Percentiles rank a stretch among this genome's conserved stretches.
Evolutionary conservation across 2,797 vertebrate species (phyloP).

Genomic region (Thalassophryne amazonica): DNA sequence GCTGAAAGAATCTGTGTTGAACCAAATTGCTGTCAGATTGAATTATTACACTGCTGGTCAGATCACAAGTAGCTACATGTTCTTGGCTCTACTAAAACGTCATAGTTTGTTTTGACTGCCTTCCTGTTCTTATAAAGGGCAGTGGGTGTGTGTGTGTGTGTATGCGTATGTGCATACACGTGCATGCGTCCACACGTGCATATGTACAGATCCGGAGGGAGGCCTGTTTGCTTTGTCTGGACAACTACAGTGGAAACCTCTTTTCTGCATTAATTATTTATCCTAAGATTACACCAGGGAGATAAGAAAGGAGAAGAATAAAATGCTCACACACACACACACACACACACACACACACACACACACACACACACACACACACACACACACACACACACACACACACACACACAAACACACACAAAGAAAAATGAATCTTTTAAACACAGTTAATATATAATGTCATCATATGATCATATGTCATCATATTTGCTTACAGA

Average conservation of each 20-base stretch:
- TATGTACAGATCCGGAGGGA: slow-evolving; percentile 4
- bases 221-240: slow-evolving; percentile 25
- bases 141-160: slow-evolving; percentile 8
- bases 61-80: too few relatives aligned
- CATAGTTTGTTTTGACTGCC: slow-evolving; percentile 2
- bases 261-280: slow-evolving; percentile 63
- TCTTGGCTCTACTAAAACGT: too few relatives aligned
- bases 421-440: not conserved
- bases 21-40: too few relatives aligned
- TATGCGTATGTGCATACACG: not conserved
- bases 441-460: slow-evolving; percentile 10
- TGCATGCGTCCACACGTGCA: slow-evolving; percentile 1
- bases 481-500: too few relatives aligned
- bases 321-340: too few relatives aligned
- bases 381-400: too few relatives aligned
- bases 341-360: too few relatives aligned
- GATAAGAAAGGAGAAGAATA: slow-evolving; percentile 3
- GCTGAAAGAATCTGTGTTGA: too few relatives aligned
- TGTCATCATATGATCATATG: too few relatives aligned
- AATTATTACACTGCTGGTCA: too few relatives aligned
- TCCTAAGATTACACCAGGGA: slow-evolving; percentile 32
- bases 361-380: too few relatives aligned
- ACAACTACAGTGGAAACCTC: slow-evolving; percentile 53
- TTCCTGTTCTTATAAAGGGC: slow-evolving; percentile 30
- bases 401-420: too few relatives aligned